Percentiles rank a stretch among this genome's conserved stretches.
Conservation (phyloP, 2,888 invertebrate species). For the Cyclophora albipunctata region DNA sequence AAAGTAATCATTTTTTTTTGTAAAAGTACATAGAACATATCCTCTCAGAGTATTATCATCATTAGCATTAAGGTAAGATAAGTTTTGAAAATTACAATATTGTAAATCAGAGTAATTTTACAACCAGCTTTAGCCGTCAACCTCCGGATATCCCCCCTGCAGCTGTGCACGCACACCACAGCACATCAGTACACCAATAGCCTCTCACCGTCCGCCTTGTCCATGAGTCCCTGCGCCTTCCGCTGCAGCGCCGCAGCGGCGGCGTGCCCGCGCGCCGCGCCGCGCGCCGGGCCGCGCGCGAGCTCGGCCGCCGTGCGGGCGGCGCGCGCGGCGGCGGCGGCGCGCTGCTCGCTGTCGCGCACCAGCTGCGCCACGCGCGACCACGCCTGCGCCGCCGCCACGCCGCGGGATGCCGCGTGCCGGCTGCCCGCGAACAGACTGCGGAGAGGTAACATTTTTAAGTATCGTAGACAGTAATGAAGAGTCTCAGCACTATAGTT, state of each 20-base stretch:
- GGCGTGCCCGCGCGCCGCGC: slow-evolving; percentile 2
- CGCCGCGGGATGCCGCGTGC: slow-evolving; percentile 82
- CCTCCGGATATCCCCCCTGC: too few relatives aligned
- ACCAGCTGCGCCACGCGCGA: slow-evolving; percentile 75
- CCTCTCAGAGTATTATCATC: too few relatives aligned
- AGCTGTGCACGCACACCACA: too few relatives aligned
- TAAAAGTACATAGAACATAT: too few relatives aligned
- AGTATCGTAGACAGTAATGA: too few relatives aligned
- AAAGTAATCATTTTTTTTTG: too few relatives aligned
- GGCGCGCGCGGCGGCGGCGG: slow-evolving; percentile 50
- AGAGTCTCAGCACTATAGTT: too few relatives aligned
- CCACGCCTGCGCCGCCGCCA: slow-evolving; percentile 79
- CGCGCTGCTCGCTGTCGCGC: slow-evolving; percentile 52
- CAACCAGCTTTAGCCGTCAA: too few relatives aligned
- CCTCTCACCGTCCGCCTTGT: slow-evolving; percentile 46
- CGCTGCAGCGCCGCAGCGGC: slow-evolving; percentile 53
- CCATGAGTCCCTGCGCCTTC: slow-evolving; percentile 65
- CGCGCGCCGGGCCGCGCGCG: slow-evolving; percentile 33
- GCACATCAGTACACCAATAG: too few relatives aligned
- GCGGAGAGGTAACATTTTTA: neutral
- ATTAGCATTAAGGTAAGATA: too few relatives aligned
- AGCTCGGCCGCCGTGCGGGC: slow-evolving; percentile 52
- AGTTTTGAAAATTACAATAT: too few relatives aligned
- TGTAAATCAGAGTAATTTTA: too few relatives aligned
- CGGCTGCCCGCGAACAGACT: slow-evolving; percentile 81